Evolutionary conservation across 2,113 vertebrate genomes (phyloP).

Genomic region (Daphoenositta chrysoptera): DNA sequence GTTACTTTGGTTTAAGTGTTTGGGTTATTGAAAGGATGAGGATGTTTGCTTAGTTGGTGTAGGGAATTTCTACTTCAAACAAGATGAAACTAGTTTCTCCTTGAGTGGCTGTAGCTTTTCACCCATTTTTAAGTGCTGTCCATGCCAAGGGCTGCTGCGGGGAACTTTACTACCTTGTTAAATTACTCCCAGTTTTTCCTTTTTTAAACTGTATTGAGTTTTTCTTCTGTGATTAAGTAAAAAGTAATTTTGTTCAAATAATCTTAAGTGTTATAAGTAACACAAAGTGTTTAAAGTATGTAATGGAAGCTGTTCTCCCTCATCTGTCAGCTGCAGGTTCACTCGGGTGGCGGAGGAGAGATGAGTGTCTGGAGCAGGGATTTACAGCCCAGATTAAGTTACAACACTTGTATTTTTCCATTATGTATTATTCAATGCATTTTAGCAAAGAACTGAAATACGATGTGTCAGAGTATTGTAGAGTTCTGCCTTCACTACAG

Average conservation of each 20-base stretch:
- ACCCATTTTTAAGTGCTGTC: not conserved
- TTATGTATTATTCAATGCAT: not conserved
- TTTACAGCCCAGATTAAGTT: not conserved
- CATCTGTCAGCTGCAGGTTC: not conserved
- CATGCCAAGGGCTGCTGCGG: not conserved
- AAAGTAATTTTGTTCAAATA: not conserved
- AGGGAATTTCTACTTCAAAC: constrained; percentile 4
- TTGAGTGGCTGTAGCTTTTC: not conserved
- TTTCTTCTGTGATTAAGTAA: not conserved
- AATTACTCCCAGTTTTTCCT: not conserved
- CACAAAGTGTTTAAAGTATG: not conserved
- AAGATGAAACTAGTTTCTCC: not conserved
- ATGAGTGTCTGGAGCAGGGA: not conserved
- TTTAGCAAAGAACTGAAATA: not conserved
- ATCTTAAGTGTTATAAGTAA: not conserved
- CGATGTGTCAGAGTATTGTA: not conserved
- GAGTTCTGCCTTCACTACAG: not conserved
- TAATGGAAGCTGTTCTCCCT: not conserved
- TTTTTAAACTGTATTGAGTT: not conserved
- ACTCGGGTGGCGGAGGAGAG: not conserved
- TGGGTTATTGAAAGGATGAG: not conserved
- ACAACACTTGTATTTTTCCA: not conserved
- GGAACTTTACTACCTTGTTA: not conserved
- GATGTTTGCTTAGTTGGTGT: not conserved
- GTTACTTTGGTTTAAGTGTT: not conserved